Percentiles rank a stretch among this genome's conserved stretches.
These are phyloP conservation scores for Eilema caniola DNA, from an alignment of 2,888 invertebrate genomes.

Conservation along the genomic window DNA sequence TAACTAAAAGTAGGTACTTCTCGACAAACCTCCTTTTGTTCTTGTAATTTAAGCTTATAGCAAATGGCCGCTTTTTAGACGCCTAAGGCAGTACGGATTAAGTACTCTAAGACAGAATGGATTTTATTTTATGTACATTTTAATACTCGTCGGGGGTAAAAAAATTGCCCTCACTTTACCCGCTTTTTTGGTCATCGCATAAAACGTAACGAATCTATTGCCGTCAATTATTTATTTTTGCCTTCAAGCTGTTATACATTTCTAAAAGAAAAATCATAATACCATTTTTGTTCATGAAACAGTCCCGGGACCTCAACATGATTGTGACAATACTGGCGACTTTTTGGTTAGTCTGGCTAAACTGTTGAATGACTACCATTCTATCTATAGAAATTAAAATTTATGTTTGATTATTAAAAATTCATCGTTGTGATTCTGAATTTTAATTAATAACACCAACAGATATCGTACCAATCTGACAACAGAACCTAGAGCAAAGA, in stretches of 20 bases:
- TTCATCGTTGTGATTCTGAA: not conserved
- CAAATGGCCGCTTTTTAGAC: not conserved
- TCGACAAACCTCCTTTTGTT: not conserved
- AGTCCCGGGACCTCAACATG: no score
- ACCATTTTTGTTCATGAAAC: no score
- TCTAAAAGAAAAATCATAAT: no score
- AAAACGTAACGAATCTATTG: no score
- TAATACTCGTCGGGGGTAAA: not conserved
- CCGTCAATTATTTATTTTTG: no score
- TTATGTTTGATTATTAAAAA: no score
- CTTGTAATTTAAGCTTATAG: not conserved
- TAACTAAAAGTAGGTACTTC: not conserved
- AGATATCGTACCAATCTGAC: conserved; percentile 20
- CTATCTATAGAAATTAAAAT: no score
- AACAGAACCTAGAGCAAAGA: conserved; percentile 25
- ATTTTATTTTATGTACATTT: not conserved
- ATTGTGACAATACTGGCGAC: no score
- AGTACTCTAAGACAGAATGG: not conserved
- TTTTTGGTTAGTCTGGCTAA: no score
- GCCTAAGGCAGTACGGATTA: not conserved
- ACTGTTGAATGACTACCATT: not conserved
- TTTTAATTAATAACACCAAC: conserved; percentile 10
- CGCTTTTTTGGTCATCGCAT: no score
- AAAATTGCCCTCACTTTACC: not conserved
- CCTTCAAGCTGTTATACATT: no score